Evolutionary conservation across 2,888 invertebrate genomes (phyloP), one percentile per base, ranked within the genome.

Genomic region (Phasia obesa): DNA sequence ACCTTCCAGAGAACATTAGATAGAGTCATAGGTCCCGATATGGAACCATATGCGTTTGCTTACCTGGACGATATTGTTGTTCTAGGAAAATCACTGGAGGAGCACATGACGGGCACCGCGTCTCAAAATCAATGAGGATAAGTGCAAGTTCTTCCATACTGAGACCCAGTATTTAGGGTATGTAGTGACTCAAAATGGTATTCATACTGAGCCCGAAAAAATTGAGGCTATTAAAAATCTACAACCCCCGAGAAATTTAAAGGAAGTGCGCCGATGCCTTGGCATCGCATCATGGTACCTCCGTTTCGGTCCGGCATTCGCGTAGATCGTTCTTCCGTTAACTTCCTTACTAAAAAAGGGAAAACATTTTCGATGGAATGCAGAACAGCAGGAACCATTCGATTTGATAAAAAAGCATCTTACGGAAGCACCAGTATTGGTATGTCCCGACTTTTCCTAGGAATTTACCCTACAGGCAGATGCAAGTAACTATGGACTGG

Each of bases 41-140:
- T 69, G 55, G 69, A 69, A 42, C 69, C 69, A 3, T 23, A 69
- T 4, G 69, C 13, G 5, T 55, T 53, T 51, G 9, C 27, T 5
- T 64, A 64, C 17, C 17, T 64, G 25, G 47, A 27, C 21, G 60
- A 60, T n/a, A 35, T 65, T 3, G 35, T 65, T 0, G 65, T 60
- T 1, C 15, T 60, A 6, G 55, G 69, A 3, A 13, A n/a, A 13
- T 42, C 42, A 4, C 19, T 55, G 7, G 27, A 55, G 27, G 27
- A 67, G 15, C 49, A 65, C 27, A 49, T 65, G 31, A 0, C 21
- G 42, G 6, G 13, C 23, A 9, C 38, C 31, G 1, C 6, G 38
- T 1, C 6, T 59, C 1, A 38, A 5, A 15, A 44, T 42, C 25
- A 42, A 60, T 25, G n/a, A 42, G 4, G 25, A 25, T 6, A 42